phyloP scores from a whole-genome alignment of 2,888 invertebrate species.

The Terebella lapidaria region DNA sequence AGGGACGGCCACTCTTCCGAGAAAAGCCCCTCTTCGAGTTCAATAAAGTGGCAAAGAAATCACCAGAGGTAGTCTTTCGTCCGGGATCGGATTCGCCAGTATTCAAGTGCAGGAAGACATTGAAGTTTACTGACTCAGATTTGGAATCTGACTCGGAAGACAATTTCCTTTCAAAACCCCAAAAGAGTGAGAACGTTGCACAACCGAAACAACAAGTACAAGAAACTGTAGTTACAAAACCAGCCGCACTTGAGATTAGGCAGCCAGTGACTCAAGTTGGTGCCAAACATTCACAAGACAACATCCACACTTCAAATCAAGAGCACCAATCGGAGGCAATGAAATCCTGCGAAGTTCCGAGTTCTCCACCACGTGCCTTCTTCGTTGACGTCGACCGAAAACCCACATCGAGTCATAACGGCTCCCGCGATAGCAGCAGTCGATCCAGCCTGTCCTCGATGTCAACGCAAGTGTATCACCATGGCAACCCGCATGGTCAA shows the following conservation, averaged over 20 bases:
- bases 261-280: neutral
- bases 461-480: too few species aligned
- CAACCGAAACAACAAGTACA: too few species aligned
- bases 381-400: neutral
- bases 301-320: too few species aligned
- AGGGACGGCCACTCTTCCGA: neutral
- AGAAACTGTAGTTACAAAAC: neutral
- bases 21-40: neutral
- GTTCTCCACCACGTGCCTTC: neutral
- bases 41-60: neutral
- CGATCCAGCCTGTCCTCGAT: too few species aligned
- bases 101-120: slow-evolving; percentile 20
- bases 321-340: too few species aligned
- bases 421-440: neutral
- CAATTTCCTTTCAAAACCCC: neutral
- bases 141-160: slow-evolving; percentile 13
- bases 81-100: slow-evolving; percentile 18
- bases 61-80: slow-evolving; percentile 2
- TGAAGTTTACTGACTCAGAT: slow-evolving; percentile 24
- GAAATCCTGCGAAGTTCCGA: neutral
- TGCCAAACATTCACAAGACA: too few species aligned
- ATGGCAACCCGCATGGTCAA: neutral
- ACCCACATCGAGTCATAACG: neutral
- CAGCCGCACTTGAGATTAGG: neutral
- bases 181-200: neutral